Evolutionary conservation across 2,888 invertebrate species (phyloP), one percentile per base, ranked within the genome.

Genomic region (Drosophila gaucha): DNA sequence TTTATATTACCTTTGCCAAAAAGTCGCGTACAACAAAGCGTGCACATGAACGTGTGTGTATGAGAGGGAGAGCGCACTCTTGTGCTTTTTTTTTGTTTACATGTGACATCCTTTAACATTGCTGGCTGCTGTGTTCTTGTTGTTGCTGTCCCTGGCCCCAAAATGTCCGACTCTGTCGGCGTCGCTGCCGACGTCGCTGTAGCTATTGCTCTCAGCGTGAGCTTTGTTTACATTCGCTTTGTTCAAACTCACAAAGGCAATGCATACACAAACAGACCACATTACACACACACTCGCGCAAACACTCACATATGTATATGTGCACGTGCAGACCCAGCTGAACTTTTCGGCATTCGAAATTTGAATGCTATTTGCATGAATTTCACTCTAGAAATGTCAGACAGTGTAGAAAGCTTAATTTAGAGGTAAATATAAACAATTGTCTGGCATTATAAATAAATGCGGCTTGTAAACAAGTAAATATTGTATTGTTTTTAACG

Each of bases 101-200:
- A 70, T 78, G 82, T 70, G 75, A 72, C 82, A 82, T 79, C 67
- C 78, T 79, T 86, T 56, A 57, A 39, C 58, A 57, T 62, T 43
- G 57, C 33, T 30, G 39, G 51, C 44, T 52, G 59, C 41, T 78
- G 69, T 41, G 41, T 41, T 41, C 14, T 64, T 67, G 56, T 70
- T 56, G 54, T 43, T 63, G 52, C 56, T 83, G 83, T 86, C 86
- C 86, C 80, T 83, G 86, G 83, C 86, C 86, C 74, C 84, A 86
- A 86, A 86, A 84, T 78, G 78, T 80, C 74, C 59, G 67, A 62
- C 59, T 57, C 69, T 58, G 67, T 57, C 54, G 43, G 50, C 71
- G 58, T 62, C 71, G 41, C 44, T 39, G 73, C 35, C 28, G 38
- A 36, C 52, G 67, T 49, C 59, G 64, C 62, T 36, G 66, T 47